phyloP scores from a whole-genome alignment of 2,888 invertebrate genomes.

The Toxonevra muliebris region DNA sequence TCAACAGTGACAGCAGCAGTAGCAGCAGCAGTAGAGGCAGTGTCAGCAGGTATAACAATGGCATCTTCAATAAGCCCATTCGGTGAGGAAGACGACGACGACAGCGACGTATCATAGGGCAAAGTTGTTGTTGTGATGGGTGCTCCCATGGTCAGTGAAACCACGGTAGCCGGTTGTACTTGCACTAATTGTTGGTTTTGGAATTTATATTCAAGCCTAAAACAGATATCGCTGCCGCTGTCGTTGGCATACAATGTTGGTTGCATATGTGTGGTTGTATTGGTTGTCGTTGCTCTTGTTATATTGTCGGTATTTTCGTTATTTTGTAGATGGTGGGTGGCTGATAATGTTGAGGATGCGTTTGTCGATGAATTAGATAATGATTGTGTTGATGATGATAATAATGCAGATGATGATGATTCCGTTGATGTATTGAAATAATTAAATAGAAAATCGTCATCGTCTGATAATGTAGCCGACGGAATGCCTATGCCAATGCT shows the following conservation, averaged over 20 bases:
- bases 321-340: constrained; percentile 17
- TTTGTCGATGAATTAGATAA: constrained; percentile 30
- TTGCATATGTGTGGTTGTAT: constrained; percentile 35
- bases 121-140: constrained; percentile 33
- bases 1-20: constrained; percentile 4
- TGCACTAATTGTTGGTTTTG: constrained; percentile 62
- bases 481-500: background rate
- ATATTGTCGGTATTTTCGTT: constrained; percentile 14
- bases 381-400: constrained; percentile 29
- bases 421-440: constrained; percentile 43
- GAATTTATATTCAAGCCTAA: constrained; percentile 61
- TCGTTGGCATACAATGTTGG: constrained; percentile 22
- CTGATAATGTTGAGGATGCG: constrained; percentile 25
- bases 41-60: too few relatives aligned
- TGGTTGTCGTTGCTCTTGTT: constrained; percentile 35
- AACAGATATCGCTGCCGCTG: constrained; percentile 46
- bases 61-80: background rate
- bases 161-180: constrained; percentile 59
- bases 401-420: constrained; percentile 41
- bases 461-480: constrained; percentile 1
- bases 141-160: constrained; percentile 46
- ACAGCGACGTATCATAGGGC: constrained; percentile 29
- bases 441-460: constrained; percentile 47
- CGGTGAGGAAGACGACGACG: constrained; percentile 19
- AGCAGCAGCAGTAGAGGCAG: background rate